Conservation (phyloP, 2,797 vertebrate genomes). For the Lutjanus argentimaculatus region DNA sequence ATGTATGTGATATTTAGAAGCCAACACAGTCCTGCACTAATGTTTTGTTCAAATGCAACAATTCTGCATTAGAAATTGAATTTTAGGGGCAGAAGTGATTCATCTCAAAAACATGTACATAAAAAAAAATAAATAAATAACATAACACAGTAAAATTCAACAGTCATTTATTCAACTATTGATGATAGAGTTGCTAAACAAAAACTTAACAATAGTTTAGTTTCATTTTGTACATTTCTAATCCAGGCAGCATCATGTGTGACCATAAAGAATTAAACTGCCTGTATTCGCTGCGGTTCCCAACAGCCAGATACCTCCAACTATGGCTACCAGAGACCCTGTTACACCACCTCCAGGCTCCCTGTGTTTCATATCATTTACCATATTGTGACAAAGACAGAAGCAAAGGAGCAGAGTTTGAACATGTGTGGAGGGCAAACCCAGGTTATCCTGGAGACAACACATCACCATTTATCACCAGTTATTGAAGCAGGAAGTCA, state of each 20-base stretch:
- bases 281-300: not conserved
- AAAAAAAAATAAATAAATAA: too few species aligned
- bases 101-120: not conserved
- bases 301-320: not conserved
- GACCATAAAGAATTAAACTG: not conserved
- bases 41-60: too few species aligned
- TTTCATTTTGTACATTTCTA: not conserved
- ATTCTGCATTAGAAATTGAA: not conserved
- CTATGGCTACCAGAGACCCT: not conserved
- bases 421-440: conserved; percentile 14
- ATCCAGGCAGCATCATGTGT: not conserved
- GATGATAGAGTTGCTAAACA: not conserved
- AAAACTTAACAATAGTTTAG: too few species aligned
- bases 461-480: conserved; percentile 15
- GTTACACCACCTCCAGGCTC: not conserved
- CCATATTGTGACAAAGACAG: conserved; percentile 13
- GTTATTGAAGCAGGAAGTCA: conserved; percentile 47
- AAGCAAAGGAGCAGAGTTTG: conserved; percentile 4
- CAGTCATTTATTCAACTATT: too few species aligned
- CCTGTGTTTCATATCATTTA: not conserved
- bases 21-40: too few species aligned
- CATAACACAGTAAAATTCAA: too few species aligned
- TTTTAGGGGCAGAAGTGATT: not conserved
- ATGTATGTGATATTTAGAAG: too few species aligned
- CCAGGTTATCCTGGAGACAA: conserved; percentile 42